Evolutionary conservation across 2,888 invertebrate species (phyloP).

Genomic region (Brachyptera risi): DNA sequence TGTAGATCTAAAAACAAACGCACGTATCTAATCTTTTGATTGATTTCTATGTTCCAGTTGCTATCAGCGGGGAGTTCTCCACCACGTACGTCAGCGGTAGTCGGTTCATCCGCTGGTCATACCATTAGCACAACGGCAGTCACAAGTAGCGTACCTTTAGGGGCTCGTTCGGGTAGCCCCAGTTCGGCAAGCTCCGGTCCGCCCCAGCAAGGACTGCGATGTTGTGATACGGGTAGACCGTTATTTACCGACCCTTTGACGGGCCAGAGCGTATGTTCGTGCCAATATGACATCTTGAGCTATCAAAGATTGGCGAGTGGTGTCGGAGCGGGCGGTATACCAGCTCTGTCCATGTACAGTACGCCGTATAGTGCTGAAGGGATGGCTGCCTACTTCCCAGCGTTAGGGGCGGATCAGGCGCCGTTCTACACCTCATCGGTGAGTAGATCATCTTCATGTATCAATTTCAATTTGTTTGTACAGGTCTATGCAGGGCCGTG

Average conservation of each 20-base stretch:
- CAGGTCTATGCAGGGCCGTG: too few relatives aligned
- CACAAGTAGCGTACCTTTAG: constrained; percentile 11
- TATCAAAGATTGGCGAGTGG: constrained; percentile 71
- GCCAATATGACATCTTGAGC: constrained; percentile 84
- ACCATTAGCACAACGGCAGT: constrained; percentile 11
- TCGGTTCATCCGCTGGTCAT: background rate
- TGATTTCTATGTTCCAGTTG: constrained; percentile 18
- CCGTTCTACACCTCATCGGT: constrained; percentile 82
- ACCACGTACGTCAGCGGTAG: background rate
- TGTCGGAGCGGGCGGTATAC: constrained; percentile 61
- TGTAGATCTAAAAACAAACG: background rate
- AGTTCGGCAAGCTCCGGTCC: constrained; percentile 22
- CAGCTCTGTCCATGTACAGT: constrained; percentile 74
- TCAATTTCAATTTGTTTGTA: too few relatives aligned
- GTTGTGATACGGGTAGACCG: constrained; percentile 90
- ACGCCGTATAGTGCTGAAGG: constrained; percentile 67
- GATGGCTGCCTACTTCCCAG: constrained; percentile 83
- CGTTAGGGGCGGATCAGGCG: constrained; percentile 80
- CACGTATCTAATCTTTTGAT: background rate
- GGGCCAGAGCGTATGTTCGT: constrained; percentile 84
- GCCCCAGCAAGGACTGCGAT: constrained; percentile 53
- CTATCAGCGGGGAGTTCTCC: constrained; percentile 14
- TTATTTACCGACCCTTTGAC: constrained; percentile 87
- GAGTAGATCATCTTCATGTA: too few relatives aligned
- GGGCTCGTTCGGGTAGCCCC: constrained; percentile 24